These are phyloP conservation scores for Polyodon spathula DNA, from an alignment of 2,113 vertebrate genomes.

Conservation along the genomic window DNA sequence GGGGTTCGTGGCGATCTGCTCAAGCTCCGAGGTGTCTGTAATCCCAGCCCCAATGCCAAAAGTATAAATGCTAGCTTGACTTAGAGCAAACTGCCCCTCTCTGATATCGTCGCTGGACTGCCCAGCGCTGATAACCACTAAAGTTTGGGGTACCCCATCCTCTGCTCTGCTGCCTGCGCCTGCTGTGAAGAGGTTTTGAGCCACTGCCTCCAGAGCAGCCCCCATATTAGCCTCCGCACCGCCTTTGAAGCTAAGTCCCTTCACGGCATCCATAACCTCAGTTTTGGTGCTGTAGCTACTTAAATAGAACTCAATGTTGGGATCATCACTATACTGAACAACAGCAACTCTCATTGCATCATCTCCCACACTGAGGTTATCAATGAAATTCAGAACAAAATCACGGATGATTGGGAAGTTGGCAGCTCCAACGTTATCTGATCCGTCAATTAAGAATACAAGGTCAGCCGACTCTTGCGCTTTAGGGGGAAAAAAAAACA, in stretches of 20 bases:
- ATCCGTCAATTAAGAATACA: constrained; percentile 99
- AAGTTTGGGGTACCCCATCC: constrained; percentile 78
- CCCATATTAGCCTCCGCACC: constrained; percentile 78
- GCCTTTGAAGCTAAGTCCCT: constrained; percentile 63
- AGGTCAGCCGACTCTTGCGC: constrained; percentile 93
- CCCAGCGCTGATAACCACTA: constrained; percentile 81
- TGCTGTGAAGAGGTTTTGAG: constrained; percentile 67
- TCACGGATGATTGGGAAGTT: constrained; percentile 80
- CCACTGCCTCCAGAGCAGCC: constrained; percentile 76
- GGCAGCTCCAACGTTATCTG: constrained; percentile 85
- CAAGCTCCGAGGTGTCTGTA: constrained; percentile 67
- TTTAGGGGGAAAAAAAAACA: constrained; percentile 65
- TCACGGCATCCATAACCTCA: constrained; percentile 70
- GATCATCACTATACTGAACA: constrained; percentile 72
- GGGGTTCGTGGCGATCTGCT: constrained; percentile 74
- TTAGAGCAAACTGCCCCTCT: constrained; percentile 71
- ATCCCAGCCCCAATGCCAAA: constrained; percentile 67
- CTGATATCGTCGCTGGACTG: constrained; percentile 81
- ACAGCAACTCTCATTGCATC: constrained; percentile 81
- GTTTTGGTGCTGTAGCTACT: constrained; percentile 73
- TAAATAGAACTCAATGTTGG: constrained; percentile 75
- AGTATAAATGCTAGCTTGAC: constrained; percentile 72
- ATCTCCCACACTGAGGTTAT: constrained; percentile 73
- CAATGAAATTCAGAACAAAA: constrained; percentile 88
- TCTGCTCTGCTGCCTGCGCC: constrained; percentile 81